A percentile compares a stretch with the other conserved stretches of the same genome.
These are phyloP conservation scores for Halcyon smyrnensis DNA, from an alignment of 2,797 vertebrate genomes.

Conservation along the genomic window DNA sequence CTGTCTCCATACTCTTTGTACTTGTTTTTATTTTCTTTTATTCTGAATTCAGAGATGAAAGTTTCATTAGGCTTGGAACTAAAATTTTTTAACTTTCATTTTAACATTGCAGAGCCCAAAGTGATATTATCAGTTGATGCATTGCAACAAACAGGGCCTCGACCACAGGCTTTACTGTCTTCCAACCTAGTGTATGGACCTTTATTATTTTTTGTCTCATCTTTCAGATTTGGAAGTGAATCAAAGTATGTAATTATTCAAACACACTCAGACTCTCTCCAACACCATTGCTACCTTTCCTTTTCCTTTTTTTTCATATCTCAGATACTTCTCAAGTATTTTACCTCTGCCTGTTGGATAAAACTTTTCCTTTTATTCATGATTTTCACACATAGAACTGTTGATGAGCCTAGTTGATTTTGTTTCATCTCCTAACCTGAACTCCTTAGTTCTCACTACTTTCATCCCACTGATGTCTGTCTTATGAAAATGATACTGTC, in stretches of 20 bases:
- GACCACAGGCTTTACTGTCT: background rate
- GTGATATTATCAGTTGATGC: background rate
- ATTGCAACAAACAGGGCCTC: accelerated
- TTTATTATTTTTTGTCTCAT: background rate
- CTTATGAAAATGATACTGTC: background rate
- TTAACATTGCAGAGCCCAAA: background rate
- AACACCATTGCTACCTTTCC: background rate
- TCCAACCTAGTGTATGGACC: background rate
- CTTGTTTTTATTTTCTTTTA: background rate
- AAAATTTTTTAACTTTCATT: background rate
- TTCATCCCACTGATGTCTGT: background rate
- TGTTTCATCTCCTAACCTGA: background rate
- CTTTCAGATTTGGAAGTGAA: background rate
- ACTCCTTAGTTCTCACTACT: background rate
- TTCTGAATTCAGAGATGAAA: background rate
- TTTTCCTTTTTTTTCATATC: background rate
- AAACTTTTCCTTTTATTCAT: background rate
- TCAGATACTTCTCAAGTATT: background rate
- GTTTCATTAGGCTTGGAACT: background rate
- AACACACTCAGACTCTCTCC: background rate
- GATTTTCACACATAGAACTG: background rate
- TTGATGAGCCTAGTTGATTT: background rate
- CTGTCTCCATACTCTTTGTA: background rate
- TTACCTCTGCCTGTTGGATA: background rate
- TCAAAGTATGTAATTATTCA: background rate